Base-by-base conservation (phyloP, 2,888 invertebrate species). In the Chaitophorus viminalis region DNA sequence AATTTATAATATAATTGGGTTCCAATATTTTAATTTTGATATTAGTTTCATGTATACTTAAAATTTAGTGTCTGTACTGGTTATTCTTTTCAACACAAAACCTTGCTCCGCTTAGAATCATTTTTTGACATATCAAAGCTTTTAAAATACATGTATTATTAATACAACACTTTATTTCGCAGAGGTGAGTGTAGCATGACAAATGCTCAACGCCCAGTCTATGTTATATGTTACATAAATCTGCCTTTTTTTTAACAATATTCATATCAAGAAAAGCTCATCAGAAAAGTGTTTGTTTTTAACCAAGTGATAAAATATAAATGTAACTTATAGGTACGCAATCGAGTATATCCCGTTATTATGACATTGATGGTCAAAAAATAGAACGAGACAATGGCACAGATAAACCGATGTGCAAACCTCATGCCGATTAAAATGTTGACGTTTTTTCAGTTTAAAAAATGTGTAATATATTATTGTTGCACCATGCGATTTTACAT, bases 311-410 rank as follows among this genome's bases (percentile, higher is more conserved):
- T 77, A n/a, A 68, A 65, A 76, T 76, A 25, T 84, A 68, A 31
- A 46, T 85, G 52, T 77, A 65, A 87, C 87, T 87, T 87, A 81
- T 87, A 87, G 87, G 87, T 87, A 75, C 87, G 21, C 87, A 87
- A 60, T 87, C 79, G 72, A 81, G 31, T 65, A 74, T 87, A 74
- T 17, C 11, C 74, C 87, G 74, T 46, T 81, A 81, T 87, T 87
- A 87, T 74, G 87, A 81, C n/a, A 81, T 87, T 33, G 87, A 87
- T 33, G 87, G 87, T 81, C 87, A 75, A 52, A 87, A 81, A 60
- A 74, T 87, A 87, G 87, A 87, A 87, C 87, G 81, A 74, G 87
- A 81, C 87, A 87, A 81, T 33, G 87, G 87, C 39, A 60, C 60
- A 36, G 21, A 70, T 29, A 87, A 54, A 36, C 46, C n/a, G 17